phyloP scores from a whole-genome alignment of 2,113 vertebrate species.

The Tamias sibiricus region DNA sequence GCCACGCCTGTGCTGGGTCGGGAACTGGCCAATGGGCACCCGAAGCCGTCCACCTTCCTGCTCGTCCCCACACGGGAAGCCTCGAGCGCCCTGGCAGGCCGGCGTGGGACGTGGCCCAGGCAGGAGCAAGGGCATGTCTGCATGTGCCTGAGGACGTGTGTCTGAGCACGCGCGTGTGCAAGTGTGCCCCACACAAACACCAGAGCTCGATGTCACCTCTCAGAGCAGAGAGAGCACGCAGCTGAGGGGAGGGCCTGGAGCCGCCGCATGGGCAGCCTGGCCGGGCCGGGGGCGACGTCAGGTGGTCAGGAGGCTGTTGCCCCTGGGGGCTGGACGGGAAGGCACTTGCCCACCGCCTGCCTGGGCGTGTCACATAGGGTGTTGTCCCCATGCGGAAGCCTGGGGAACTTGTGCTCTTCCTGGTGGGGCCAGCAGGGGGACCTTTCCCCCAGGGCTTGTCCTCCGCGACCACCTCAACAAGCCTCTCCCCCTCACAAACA shows the following conservation, averaged over 20 bases:
- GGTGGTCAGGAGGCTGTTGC: no score
- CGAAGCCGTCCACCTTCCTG: neutral
- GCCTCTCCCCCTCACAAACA: no score
- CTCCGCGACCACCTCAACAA: fast-evolving
- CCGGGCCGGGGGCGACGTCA: neutral
- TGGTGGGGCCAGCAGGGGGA: conserved; percentile 51
- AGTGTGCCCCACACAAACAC: no score
- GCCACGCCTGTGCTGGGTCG: fast-evolving
- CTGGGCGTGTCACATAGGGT: neutral
- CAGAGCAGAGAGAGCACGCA: fast-evolving
- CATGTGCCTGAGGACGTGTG: fast-evolving
- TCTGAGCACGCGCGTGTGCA: neutral
- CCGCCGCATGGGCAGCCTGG: neutral
- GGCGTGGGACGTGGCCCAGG: neutral
- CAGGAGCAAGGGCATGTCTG: neutral
- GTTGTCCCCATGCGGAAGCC: no score
- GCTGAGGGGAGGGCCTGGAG: neutral
- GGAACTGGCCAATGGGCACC: neutral
- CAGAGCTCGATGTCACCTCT: fast-evolving
- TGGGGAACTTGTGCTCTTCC: conserved; percentile 7
- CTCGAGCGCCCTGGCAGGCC: neutral
- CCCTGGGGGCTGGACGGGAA: neutral
- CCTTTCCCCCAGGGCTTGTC: conserved; percentile 17
- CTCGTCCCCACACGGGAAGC: no score
- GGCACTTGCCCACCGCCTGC: neutral